Conservation (phyloP, 2,797 vertebrate genomes). For the Brachyrhaphis roseni region DNA sequence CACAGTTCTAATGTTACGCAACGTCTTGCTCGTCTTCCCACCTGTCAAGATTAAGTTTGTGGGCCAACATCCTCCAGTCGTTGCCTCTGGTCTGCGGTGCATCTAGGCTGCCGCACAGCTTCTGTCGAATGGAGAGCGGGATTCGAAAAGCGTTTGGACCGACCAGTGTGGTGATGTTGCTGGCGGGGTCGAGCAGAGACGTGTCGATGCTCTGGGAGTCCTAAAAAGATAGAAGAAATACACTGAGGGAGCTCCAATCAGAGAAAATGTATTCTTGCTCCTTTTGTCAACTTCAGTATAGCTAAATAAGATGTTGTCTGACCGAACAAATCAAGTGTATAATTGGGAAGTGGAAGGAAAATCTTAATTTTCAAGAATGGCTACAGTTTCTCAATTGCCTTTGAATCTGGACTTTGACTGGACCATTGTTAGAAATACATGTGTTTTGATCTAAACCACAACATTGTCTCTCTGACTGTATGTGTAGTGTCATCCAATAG, state of each 20-base stretch:
- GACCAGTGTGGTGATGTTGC: slow-evolving; percentile 89
- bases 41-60: slow-evolving; percentile 98
- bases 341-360: neutral
- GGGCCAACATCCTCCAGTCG: slow-evolving; percentile 97
- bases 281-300: neutral
- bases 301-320: neutral
- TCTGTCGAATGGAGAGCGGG: slow-evolving; percentile 94
- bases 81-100: slow-evolving; percentile 96
- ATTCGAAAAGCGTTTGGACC: slow-evolving; percentile 96
- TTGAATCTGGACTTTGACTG: neutral
- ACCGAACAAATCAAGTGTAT: neutral
- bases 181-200: slow-evolving; percentile 89
- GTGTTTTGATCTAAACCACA: neutral
- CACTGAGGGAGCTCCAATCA: neutral
- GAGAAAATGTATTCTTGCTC: neutral
- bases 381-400: neutral
- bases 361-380: neutral
- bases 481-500: too few relatives aligned
- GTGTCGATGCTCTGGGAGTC: slow-evolving; percentile 90
- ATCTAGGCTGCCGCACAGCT: slow-evolving; percentile 96
- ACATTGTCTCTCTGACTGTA: too few relatives aligned
- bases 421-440: neutral
- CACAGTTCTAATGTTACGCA: slow-evolving; percentile 15
- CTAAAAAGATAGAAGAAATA: slow-evolving; percentile 66
- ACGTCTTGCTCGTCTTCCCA: slow-evolving; percentile 57